Conservation (phyloP, 2,113 vertebrate genomes). For the Hippocampus abdominalis region DNA sequence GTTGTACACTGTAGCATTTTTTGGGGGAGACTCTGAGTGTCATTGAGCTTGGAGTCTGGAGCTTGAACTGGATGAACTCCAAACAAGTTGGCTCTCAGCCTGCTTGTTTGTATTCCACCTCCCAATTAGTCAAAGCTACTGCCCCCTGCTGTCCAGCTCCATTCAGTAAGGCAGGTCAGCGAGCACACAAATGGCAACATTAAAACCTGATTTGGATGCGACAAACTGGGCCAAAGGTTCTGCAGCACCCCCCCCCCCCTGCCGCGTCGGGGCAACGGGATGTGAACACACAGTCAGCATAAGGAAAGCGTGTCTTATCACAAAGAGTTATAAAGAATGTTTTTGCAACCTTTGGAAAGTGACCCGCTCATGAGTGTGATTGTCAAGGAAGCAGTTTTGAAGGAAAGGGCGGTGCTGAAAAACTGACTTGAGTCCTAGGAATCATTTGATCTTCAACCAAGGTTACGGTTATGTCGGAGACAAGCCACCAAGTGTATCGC, state of each 20-base stretch:
- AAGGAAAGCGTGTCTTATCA: conserved; percentile 49
- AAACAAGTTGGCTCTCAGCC: conserved; percentile 5
- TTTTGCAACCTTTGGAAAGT: conserved; percentile 59
- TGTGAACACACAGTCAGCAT: background rate
- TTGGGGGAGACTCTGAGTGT: background rate
- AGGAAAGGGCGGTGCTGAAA: conserved; percentile 17
- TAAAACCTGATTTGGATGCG: conserved; percentile 26
- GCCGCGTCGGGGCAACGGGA: background rate
- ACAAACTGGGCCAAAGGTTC: conserved; percentile 16
- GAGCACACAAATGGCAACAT: conserved; percentile 25
- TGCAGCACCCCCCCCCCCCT: conserved; percentile 27
- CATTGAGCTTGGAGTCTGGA: background rate
- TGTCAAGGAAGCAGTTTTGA: conserved; percentile 20
- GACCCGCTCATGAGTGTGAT: conserved; percentile 15
- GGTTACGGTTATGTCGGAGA: background rate
- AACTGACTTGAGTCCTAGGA: background rate
- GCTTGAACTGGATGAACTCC: conserved; percentile 25
- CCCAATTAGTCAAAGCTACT: conserved; percentile 10
- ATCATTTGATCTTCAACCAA: background rate
- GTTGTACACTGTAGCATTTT: background rate
- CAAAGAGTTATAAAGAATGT: conserved; percentile 23
- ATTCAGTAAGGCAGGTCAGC: conserved; percentile 13
- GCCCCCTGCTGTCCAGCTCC: conserved; percentile 25
- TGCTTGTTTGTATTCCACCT: conserved; percentile 13
- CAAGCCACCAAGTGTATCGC: background rate